Percentiles rank a stretch among this genome's conserved stretches.
phyloP scores from a whole-genome alignment of 1,140 invertebrate genomes.

The Diploscapter pachys region DNA sequence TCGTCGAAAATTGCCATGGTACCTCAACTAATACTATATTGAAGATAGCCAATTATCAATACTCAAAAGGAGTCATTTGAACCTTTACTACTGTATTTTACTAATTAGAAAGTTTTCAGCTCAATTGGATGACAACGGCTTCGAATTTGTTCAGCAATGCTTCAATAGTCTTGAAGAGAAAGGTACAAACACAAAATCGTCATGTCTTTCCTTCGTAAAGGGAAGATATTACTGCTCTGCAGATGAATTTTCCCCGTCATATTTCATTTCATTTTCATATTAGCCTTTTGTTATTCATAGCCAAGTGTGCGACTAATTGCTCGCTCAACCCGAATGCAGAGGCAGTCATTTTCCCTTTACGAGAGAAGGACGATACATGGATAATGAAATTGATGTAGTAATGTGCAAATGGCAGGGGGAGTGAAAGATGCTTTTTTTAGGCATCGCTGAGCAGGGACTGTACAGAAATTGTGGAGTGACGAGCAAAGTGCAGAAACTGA shows the following conservation, averaged over 20 bases:
- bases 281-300: too few species aligned
- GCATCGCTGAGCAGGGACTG: constrained; percentile 86
- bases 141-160: constrained; percentile 80
- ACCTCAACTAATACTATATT: constrained; percentile 1
- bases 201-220: background rate
- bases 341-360: too few species aligned
- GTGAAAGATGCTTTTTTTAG: constrained; percentile 56
- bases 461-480: constrained; percentile 88
- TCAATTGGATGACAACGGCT: constrained; percentile 79
- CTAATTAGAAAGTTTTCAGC: constrained; percentile 56
- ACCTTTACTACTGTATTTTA: too few species aligned
- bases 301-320: too few species aligned
- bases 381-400: too few species aligned
- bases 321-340: too few species aligned
- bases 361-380: too few species aligned
- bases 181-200: constrained; percentile 60
- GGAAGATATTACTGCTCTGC: background rate
- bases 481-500: constrained; percentile 85
- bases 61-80: background rate
- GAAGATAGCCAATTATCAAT: background rate
- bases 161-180: constrained; percentile 78
- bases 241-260: background rate
- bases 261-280: background rate
- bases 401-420: too few species aligned
- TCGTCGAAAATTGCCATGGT: constrained; percentile 47